Evolutionary conservation across 2,113 vertebrate species (phyloP).

Genomic region (Perognathus longimembris): DNA sequence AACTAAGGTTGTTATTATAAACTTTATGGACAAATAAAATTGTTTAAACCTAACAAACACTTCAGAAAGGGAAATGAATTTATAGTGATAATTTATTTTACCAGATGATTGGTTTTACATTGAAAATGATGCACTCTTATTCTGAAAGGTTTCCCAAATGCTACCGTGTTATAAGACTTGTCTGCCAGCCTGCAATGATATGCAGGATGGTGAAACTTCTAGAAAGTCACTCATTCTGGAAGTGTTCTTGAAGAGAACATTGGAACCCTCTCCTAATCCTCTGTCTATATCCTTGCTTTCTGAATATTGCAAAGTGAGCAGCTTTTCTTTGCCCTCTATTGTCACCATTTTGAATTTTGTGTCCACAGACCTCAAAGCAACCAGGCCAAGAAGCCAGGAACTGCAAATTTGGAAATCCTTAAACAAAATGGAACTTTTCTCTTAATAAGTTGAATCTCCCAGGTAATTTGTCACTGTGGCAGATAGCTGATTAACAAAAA

Average conservation of each 20-base stretch:
- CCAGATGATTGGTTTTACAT: neutral
- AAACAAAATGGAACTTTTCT: neutral
- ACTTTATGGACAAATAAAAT: neutral
- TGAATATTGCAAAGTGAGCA: neutral
- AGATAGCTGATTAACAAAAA: neutral
- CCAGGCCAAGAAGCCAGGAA: neutral
- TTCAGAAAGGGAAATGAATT: neutral
- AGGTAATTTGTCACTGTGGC: neutral
- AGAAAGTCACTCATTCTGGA: rapidly evolving
- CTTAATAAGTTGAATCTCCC: neutral
- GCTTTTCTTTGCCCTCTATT: neutral
- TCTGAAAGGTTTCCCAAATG: neutral
- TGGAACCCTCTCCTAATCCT: rapidly evolving
- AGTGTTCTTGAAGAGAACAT: rapidly evolving
- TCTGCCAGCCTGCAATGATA: too few relatives aligned
- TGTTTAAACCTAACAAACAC: neutral
- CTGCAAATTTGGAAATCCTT: neutral
- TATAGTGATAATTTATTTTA: conserved; percentile 20
- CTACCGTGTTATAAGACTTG: neutral
- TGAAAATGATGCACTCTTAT: neutral
- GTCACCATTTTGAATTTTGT: neutral
- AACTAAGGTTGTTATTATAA: neutral
- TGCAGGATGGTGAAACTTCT: rapidly evolving
- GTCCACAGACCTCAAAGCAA: neutral
- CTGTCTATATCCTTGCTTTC: neutral